These are phyloP conservation scores for Leptarthrus brevirostris DNA, from an alignment of 2,888 invertebrate species.

Conservation along the genomic window DNA sequence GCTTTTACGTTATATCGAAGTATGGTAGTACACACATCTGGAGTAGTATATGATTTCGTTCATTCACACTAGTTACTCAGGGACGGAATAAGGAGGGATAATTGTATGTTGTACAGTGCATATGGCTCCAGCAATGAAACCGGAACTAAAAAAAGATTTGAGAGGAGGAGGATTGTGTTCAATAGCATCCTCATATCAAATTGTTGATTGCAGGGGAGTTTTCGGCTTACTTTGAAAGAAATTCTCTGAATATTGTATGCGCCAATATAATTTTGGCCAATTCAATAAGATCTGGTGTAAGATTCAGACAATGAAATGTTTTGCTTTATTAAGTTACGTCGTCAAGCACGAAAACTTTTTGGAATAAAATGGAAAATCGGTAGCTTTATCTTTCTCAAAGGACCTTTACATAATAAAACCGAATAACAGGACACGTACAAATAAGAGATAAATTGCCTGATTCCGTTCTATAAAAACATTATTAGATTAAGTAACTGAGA, in stretches of 20 bases:
- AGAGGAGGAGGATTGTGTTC: not conserved
- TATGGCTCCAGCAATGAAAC: not conserved
- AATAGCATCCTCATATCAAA: not conserved
- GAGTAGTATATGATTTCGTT: constrained; percentile 48
- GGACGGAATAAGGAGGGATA: constrained; percentile 26
- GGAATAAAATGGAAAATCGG: not conserved
- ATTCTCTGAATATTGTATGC: not conserved
- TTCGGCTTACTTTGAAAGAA: not conserved
- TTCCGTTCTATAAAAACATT: too few species aligned
- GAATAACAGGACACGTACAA: too few species aligned
- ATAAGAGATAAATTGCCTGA: too few species aligned
- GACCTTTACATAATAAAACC: too few species aligned
- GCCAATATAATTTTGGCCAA: not conserved
- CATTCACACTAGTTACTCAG: constrained; percentile 50
- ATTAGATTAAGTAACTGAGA: too few species aligned
- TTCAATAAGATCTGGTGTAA: not conserved
- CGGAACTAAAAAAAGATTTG: not conserved
- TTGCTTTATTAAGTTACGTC: not conserved
- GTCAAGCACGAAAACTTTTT: not conserved
- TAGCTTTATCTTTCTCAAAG: too few species aligned
- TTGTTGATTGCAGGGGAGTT: not conserved
- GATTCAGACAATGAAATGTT: not conserved
- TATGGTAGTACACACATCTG: constrained; percentile 42
- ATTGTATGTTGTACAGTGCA: not conserved
- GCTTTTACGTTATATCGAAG: constrained; percentile 52